phyloP scores from a whole-genome alignment of 2,888 invertebrate genomes.

The Spialia ferax region DNA sequence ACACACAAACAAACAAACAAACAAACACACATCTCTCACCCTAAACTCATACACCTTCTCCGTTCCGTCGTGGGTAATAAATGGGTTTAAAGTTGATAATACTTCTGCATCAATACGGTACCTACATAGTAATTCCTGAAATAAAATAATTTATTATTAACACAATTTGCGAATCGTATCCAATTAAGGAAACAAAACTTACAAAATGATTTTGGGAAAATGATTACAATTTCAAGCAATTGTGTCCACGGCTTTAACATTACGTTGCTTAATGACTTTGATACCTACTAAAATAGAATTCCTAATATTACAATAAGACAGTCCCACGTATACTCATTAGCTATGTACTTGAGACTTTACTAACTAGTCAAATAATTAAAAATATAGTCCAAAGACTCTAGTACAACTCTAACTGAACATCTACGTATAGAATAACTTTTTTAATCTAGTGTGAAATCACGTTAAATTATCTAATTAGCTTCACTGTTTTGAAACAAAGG shows the following conservation, averaged over 20 bases:
- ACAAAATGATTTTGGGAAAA: neutral
- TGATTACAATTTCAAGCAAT: neutral
- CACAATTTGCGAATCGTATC: no score
- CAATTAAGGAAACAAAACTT: no score
- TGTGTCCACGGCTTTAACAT: neutral
- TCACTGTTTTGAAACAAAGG: slow-evolving; percentile 32
- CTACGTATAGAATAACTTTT: slow-evolving; percentile 24
- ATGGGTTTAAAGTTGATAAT: no score
- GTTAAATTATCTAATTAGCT: slow-evolving; percentile 20
- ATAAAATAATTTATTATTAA: no score
- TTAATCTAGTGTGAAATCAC: slow-evolving; percentile 37
- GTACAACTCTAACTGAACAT: slow-evolving; percentile 3
- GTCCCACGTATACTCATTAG: slow-evolving; percentile 34
- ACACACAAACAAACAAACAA: no score
- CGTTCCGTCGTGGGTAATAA: no score
- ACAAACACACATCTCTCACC: no score
- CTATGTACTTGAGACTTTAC: slow-evolving; percentile 28
- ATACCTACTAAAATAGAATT: neutral
- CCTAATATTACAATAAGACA: neutral
- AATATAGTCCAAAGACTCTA: slow-evolving; percentile 27
- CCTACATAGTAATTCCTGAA: no score
- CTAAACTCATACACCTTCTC: no score
- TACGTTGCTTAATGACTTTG: slow-evolving; percentile 19
- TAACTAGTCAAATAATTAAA: slow-evolving; percentile 44
- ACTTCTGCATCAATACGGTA: no score